Base-by-base conservation (phyloP, 2,888 invertebrate species). In the Strigamia transsilvanica region DNA sequence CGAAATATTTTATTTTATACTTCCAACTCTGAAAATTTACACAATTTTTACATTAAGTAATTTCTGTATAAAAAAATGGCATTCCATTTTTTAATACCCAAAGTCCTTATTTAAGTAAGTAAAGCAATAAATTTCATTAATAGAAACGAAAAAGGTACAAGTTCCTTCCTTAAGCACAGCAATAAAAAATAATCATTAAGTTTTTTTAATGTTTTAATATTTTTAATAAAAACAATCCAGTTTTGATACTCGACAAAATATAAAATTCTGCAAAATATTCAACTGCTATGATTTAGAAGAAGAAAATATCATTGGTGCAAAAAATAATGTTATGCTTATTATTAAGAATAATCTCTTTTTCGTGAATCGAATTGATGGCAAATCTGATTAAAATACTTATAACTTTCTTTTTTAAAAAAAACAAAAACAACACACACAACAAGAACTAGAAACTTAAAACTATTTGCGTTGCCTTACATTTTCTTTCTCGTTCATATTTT, bases 1-100 rank as follows among this genome's bases (percentile, higher is more conserved):
- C 27, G 66, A 66, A 66, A 66, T 61, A 66, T 66, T 66, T 66
- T 66, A 27, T 66, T 66, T 66, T 27, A 66, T 66, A 61, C 23
- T 66, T 66, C 23, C 5, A 27, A 6, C 10, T 66, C 27, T 66
- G 27, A 9, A 66, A 66, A 27, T 66, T 66, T 66, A 66, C 66
- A 66, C 66, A 23, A 27, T 66, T 66, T 66, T 66, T 66, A 23
- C 66, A 66, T 27, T 66, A 27, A 23, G 66, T 32, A 66, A 9
- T 61, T 61, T 66, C 3, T 51, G 18, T n/a, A 2, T 46, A 46
- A 12, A 51, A 51, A 51, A 51, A 51, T 51, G 51, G 51, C 51
- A 51, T 42, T 6, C 4, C n/a, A 51, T 18, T 51, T 51, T 15
- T 18, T 18, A 15, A 51, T 34, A 34, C 34, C 51, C 18, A 51